Evolutionary conservation across 2,888 invertebrate species (phyloP), one percentile per base, ranked within the genome.

Genomic region (Dasypolia templi): DNA sequence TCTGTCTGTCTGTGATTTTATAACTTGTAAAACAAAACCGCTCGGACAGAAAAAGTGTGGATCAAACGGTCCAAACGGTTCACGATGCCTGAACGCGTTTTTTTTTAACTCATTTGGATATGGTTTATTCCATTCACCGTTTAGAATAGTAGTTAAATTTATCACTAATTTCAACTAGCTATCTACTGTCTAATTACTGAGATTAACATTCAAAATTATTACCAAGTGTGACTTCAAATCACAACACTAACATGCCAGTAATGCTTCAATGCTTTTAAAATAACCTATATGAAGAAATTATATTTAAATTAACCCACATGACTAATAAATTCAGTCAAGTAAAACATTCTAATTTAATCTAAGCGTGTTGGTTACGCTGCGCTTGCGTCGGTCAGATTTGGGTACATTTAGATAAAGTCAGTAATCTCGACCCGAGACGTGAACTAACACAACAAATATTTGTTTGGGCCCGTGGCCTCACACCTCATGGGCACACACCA

Each of bases 401-500:
- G 90, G 89, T 88, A 89, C 91, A 92, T 88, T 92, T 88, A 93
- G 94, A 94, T 94, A 94, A 93, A 92, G 88, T 90, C 88, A 89
- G 91, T 94, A 93, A 94, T 94, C 94, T 94, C 89, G 78, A 88
- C 87, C 87, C 85, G 89, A 90, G 90, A 90, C 89, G 88, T 85
- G 86, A 91, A 91, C 91, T 89, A 91, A 91, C 92, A 88, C 79
- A 83, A 89, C 93, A 94, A 95, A 95, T 95, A 94, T 95, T 95
- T 94, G 92, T 89, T 86, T 80, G 82, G 90, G 89, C 87, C 87
- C 87, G 85, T 83, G 88, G 90, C 90, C 89, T 89, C 90, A 89
- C 90, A 89, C 90, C 87, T 91, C 83, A 88, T 66, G 65, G 64
- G 75, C 61, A 82, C 71, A 76, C 79, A 79, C 68, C 59, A 71